A percentile compares a stretch with the other conserved stretches of the same genome.
These are phyloP conservation scores for Rapana venosa DNA, from an alignment of 2,888 invertebrate species.

Conservation along the genomic window DNA sequence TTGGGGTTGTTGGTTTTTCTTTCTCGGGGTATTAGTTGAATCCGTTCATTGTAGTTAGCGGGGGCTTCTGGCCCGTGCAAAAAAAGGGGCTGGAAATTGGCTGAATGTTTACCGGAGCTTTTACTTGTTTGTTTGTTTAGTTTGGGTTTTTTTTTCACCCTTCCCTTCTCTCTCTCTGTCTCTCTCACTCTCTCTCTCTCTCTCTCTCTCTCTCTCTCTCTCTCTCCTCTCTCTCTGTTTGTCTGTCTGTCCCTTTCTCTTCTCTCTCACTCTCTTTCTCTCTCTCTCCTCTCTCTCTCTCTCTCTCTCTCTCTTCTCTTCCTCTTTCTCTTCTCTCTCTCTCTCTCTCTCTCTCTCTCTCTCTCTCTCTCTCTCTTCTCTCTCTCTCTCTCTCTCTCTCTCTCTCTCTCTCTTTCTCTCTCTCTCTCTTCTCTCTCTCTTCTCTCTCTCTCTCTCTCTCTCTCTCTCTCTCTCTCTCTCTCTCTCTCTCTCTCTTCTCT, in stretches of 20 bases:
- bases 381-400: slow-evolving; percentile 4
- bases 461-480: slow-evolving; percentile 10
- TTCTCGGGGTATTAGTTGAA: no score
- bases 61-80: no score
- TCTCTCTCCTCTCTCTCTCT: slow-evolving; percentile 18
- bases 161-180: neutral
- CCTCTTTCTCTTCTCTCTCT: neutral
- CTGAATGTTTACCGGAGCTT: no score
- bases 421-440: neutral
- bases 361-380: neutral
- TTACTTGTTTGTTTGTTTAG: no score
- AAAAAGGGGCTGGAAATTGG: no score
- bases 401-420: neutral
- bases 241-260: neutral
- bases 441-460: neutral
- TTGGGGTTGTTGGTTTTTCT: no score
- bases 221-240: slow-evolving; percentile 1
- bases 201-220: neutral
- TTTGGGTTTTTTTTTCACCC: no score
- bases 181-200: neutral
- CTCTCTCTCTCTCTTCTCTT: no score
- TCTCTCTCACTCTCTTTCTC: no score
- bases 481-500: slow-evolving; percentile 1
- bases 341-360: slow-evolving; percentile 9
- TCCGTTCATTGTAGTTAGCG: no score